These are phyloP conservation scores for Andricus quercusramuli DNA, from an alignment of 2,888 invertebrate species.

Conservation along the genomic window DNA sequence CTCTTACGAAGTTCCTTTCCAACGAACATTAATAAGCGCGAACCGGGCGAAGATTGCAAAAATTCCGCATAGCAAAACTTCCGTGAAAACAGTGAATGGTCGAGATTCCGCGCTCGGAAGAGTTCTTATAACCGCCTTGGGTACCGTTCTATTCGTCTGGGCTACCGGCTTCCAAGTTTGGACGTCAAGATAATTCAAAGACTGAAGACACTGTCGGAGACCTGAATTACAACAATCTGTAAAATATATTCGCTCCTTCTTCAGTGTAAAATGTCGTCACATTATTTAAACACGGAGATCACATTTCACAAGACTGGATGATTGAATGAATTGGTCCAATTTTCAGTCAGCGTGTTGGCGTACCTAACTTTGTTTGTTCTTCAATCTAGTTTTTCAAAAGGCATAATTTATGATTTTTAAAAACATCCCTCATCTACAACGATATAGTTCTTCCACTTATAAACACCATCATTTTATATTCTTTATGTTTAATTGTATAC, in stretches of 20 bases:
- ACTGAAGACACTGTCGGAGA: conserved; percentile 12
- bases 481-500: too few species aligned
- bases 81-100: conserved; percentile 48
- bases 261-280: conserved; percentile 18
- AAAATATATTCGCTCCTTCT: neutral
- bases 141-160: conserved; percentile 24
- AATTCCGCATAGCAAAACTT: conserved; percentile 36
- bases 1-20: conserved; percentile 2
- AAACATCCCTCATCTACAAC: too few species aligned
- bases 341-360: too few species aligned
- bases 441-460: too few species aligned
- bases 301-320: neutral
- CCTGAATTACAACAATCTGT: conserved; percentile 33
- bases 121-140: conserved; percentile 52
- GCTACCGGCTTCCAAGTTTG: conserved; percentile 25
- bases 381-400: too few species aligned
- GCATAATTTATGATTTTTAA: too few species aligned
- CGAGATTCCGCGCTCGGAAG: conserved; percentile 51
- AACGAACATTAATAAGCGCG: conserved; percentile 32
- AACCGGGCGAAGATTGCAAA: conserved; percentile 31
- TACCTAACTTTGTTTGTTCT: too few species aligned
- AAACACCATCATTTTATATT: too few species aligned
- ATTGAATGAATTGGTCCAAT: too few species aligned
- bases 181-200: conserved; percentile 31
- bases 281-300: neutral